Percentiles rank a stretch among this genome's conserved stretches.
These are phyloP conservation scores for Brienomyrus longianalis DNA, from an alignment of 2,113 vertebrate genomes.

Conservation along the genomic window DNA sequence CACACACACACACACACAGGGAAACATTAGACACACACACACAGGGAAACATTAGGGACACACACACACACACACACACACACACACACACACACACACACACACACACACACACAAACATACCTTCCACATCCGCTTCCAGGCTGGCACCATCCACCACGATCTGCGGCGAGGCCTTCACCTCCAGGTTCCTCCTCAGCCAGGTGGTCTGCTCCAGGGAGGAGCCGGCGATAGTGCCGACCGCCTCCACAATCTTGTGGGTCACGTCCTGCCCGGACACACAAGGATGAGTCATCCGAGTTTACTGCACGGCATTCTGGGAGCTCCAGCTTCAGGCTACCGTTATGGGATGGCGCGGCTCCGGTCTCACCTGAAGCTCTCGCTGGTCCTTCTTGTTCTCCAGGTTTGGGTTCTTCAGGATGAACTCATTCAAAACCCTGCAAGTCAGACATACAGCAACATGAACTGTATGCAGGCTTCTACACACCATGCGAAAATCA, in stretches of 20 bases:
- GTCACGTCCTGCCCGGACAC: slow-evolving; percentile 78
- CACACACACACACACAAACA: neutral
- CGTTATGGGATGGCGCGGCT: neutral
- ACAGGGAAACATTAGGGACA: neutral
- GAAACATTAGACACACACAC: neutral
- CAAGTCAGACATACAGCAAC: slow-evolving; percentile 10
- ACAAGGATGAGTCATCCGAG: neutral
- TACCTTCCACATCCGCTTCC: slow-evolving; percentile 92
- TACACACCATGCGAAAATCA: neutral
- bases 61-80: neutral
- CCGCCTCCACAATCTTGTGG: slow-evolving; percentile 93
- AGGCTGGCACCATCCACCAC: slow-evolving; percentile 81
- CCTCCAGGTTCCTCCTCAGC: slow-evolving; percentile 92
- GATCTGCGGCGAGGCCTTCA: slow-evolving; percentile 94
- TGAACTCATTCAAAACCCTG: slow-evolving; percentile 95
- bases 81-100: neutral
- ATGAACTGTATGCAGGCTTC: slow-evolving; percentile 33
- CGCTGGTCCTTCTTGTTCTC: slow-evolving; percentile 98
- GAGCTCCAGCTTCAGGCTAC: neutral
- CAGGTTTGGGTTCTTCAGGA: slow-evolving; percentile 94
- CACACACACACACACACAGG: neutral
- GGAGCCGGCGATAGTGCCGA: slow-evolving; percentile 89
- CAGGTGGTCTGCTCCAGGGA: slow-evolving; percentile 97
- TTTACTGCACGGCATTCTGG: neutral
- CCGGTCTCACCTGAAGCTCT: slow-evolving; percentile 81